A percentile compares a stretch with the other conserved stretches of the same genome.
These are phyloP conservation scores for Drosophila takahashii DNA, from an alignment of 1,140 invertebrate species.

Conservation along the genomic window DNA sequence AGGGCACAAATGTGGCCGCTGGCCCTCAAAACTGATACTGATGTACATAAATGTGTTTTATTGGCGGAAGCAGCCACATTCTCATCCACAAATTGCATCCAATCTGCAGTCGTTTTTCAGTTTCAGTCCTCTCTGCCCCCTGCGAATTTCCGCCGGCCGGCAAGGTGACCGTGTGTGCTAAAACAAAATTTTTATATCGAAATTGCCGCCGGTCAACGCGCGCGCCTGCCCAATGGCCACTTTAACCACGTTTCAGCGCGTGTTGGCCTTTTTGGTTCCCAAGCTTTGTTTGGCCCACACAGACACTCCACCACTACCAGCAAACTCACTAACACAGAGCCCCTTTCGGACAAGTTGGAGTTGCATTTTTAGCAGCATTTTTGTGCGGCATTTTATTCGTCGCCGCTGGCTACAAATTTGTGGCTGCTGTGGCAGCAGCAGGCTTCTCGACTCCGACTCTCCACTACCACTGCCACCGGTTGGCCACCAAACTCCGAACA, in stretches of 20 bases:
- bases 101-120: conserved; percentile 49
- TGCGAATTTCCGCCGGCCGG: conserved; percentile 62
- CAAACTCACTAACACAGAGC: conserved; percentile 2
- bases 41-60: conserved; percentile 58
- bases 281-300: conserved; percentile 69
- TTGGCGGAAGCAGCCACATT: conserved; percentile 39
- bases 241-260: conserved; percentile 58
- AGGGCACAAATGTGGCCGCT: conserved; percentile 1
- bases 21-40: conserved; percentile 1
- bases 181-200: conserved; percentile 66
- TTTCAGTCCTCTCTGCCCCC: background rate
- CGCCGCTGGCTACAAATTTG: conserved; percentile 79
- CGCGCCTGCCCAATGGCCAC: conserved; percentile 62
- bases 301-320: conserved; percentile 7
- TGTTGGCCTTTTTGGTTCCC: conserved; percentile 78
- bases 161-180: conserved; percentile 79
- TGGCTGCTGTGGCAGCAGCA: conserved; percentile 41
- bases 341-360: conserved; percentile 64
- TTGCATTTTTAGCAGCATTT: conserved; percentile 83
- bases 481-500: conserved; percentile 27
- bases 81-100: conserved; percentile 56
- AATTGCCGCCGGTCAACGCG: conserved; percentile 62
- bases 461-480: conserved; percentile 44
- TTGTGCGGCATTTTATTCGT: conserved; percentile 79
- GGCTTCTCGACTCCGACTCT: conserved; percentile 5